Percentiles rank a stretch among this genome's conserved stretches.
phyloP scores from a whole-genome alignment of 2,113 vertebrate species.

The Apteryx mantelli region DNA sequence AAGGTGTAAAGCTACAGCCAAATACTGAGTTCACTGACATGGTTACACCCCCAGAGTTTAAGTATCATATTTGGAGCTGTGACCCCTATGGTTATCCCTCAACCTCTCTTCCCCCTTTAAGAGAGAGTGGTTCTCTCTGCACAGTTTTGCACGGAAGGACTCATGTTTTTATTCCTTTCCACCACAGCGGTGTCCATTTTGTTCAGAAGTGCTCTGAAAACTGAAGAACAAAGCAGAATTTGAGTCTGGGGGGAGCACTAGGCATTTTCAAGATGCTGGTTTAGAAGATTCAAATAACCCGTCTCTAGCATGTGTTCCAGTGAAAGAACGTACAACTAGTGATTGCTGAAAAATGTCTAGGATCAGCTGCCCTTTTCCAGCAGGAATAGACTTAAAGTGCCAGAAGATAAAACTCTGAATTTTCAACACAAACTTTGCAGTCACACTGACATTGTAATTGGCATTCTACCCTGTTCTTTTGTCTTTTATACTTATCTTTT shows the following conservation, averaged over 20 bases:
- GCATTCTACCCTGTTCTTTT: constrained; percentile 48
- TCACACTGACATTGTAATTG: constrained; percentile 35
- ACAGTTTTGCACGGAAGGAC: rapidly evolving
- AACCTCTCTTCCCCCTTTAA: neutral
- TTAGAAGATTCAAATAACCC: constrained; percentile 53
- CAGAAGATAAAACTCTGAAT: constrained; percentile 49
- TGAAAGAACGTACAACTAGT: constrained; percentile 32
- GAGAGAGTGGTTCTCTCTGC: neutral
- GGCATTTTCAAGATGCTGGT: neutral
- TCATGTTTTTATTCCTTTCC: neutral
- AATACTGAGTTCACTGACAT: neutral
- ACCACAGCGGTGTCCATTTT: neutral
- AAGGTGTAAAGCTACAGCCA: neutral
- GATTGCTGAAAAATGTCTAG: constrained; percentile 37
- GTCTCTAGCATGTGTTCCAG: constrained; percentile 6
- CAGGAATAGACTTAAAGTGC: neutral
- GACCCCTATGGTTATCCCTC: neutral
- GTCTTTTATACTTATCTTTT: neutral
- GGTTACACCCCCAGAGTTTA: neutral
- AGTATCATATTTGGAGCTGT: neutral
- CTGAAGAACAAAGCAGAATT: constrained; percentile 4
- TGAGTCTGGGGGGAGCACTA: neutral
- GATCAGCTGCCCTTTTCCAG: constrained; percentile 55
- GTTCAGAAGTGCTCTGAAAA: neutral
- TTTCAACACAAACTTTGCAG: constrained; percentile 49